Percentiles rank a stretch among this genome's conserved stretches.
These are phyloP conservation scores for Leistus spinibarbis DNA, from an alignment of 2,888 invertebrate species.

Conservation along the genomic window DNA sequence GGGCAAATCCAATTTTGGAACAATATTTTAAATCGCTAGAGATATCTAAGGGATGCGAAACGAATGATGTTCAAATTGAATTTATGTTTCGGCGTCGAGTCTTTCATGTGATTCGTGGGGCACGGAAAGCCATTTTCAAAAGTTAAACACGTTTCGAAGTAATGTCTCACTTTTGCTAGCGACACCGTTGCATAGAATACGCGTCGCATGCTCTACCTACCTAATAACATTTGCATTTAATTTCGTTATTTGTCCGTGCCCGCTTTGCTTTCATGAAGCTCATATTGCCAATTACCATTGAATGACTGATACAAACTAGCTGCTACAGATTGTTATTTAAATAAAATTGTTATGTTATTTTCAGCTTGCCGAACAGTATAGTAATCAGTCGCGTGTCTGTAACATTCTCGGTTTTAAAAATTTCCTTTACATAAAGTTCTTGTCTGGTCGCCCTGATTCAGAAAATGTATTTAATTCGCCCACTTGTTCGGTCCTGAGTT, in stretches of 20 bases:
- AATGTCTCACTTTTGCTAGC: neutral
- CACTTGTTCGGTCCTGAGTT: too few relatives aligned
- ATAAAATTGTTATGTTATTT: too few relatives aligned
- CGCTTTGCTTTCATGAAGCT: neutral
- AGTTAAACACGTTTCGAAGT: slow-evolving; percentile 21
- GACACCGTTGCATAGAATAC: neutral
- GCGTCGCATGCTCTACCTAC: neutral
- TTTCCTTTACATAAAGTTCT: too few relatives aligned
- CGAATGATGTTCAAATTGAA: neutral
- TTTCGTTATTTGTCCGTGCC: slow-evolving; percentile 24
- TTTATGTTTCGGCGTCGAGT: neutral
- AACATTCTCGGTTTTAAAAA: too few relatives aligned
- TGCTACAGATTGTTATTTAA: too few relatives aligned
- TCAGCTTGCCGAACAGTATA: too few relatives aligned
- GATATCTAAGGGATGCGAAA: neutral
- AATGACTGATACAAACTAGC: too few relatives aligned
- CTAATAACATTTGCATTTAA: slow-evolving; percentile 34
- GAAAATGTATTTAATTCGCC: too few relatives aligned
- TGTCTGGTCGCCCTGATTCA: too few relatives aligned
- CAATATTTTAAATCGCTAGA: neutral
- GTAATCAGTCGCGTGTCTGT: too few relatives aligned
- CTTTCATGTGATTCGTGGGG: slow-evolving; percentile 33
- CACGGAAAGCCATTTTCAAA: slow-evolving; percentile 32
- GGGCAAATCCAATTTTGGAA: neutral
- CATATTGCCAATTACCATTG: neutral